phyloP scores from a whole-genome alignment of 2,888 invertebrate genomes.

The Gari tellinella region DNA sequence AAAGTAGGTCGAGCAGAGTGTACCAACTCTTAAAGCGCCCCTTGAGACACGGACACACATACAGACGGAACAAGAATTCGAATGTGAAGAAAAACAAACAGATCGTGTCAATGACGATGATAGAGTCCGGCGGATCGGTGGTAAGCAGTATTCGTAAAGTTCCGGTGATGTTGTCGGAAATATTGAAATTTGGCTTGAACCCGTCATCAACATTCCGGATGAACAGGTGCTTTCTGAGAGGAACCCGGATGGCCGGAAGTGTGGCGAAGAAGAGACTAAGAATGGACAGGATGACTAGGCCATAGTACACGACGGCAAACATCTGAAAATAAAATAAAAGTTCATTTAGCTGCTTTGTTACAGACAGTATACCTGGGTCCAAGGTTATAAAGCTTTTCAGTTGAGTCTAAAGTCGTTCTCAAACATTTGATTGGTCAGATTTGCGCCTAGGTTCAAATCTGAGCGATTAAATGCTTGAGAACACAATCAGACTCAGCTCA shows the following conservation, averaged over 20 bases:
- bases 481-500: no score
- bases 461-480: no score
- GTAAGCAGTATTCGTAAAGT: constrained; percentile 53
- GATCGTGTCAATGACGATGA: constrained; percentile 55
- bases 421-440: no score
- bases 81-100: constrained; percentile 67
- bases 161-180: constrained; percentile 26
- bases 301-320: constrained; percentile 68
- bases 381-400: no score
- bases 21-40: constrained; percentile 53
- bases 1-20: constrained; percentile 64
- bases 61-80: constrained; percentile 64
- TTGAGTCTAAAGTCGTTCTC: no score
- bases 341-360: no score
- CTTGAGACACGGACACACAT: constrained; percentile 56
- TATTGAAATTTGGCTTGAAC: constrained; percentile 18
- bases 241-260: constrained; percentile 63
- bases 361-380: no score
- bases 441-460: no score
- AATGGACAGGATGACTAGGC: constrained; percentile 68
- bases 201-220: constrained; percentile 30
- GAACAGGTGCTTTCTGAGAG: constrained; percentile 30
- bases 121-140: constrained; percentile 60
- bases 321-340: constrained; percentile 68
- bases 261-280: constrained; percentile 67